phyloP scores from a whole-genome alignment of 1,140 invertebrate species.

The Zaprionus davidi region DNA sequence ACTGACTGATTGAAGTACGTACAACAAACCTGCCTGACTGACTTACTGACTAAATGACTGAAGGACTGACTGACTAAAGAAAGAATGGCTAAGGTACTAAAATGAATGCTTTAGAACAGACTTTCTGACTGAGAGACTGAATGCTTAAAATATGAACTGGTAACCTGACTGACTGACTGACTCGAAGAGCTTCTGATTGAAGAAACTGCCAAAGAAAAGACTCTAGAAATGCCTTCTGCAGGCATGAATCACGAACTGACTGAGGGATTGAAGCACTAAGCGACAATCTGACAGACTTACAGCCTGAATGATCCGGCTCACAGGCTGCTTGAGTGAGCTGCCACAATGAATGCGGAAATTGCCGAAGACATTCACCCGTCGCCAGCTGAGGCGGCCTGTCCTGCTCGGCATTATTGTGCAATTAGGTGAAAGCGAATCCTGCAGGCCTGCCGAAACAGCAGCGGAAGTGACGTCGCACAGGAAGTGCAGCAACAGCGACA shows the following conservation, averaged over 20 bases:
- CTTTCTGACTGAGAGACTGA: not conserved
- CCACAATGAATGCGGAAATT: conserved; percentile 77
- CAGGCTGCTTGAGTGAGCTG: conserved; percentile 44
- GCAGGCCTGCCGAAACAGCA: conserved; percentile 52
- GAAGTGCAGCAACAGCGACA: conserved; percentile 66
- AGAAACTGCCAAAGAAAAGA: too few species aligned
- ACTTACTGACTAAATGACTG: too few species aligned
- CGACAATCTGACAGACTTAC: conserved; percentile 2
- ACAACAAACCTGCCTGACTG: too few species aligned
- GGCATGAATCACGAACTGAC: not conserved
- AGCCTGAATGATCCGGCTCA: conserved; percentile 22
- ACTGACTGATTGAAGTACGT: too few species aligned
- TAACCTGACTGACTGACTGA: too few species aligned
- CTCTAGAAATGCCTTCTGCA: too few species aligned
- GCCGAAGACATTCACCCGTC: conserved; percentile 46
- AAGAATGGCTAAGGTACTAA: too few species aligned
- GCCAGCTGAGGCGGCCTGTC: not conserved
- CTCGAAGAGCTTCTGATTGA: too few species aligned
- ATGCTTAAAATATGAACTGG: not conserved
- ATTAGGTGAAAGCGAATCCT: conserved; percentile 67
- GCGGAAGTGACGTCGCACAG: conserved; percentile 59
- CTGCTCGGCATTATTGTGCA: conserved; percentile 62
- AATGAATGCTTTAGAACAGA: not conserved
- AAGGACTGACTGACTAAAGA: too few species aligned
- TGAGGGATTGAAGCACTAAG: conserved; percentile 27